phyloP scores from a whole-genome alignment of 2,888 invertebrate genomes.

The Drosophila silvestris region DNA sequence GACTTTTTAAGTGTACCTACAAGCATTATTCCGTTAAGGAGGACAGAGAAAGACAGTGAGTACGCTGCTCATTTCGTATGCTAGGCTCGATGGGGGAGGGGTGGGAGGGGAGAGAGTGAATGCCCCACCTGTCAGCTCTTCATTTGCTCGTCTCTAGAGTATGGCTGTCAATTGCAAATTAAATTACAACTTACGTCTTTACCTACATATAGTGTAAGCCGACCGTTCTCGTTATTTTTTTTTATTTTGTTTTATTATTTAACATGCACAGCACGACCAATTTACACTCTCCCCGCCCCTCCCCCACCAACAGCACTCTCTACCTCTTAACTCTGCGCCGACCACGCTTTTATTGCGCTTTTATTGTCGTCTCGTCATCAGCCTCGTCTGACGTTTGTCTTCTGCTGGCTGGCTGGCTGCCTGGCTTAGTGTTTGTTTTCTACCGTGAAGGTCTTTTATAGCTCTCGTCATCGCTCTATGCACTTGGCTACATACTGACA shows the following conservation, averaged over 20 bases:
- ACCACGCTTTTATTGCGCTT: constrained; percentile 43
- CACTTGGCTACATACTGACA: constrained; percentile 19
- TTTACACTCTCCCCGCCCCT: constrained; percentile 22
- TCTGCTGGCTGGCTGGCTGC: background rate
- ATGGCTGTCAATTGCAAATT: constrained; percentile 53
- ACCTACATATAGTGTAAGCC: constrained; percentile 20
- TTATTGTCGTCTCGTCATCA: constrained; percentile 56
- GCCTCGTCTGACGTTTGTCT: constrained; percentile 40
- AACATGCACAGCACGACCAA: constrained; percentile 70
- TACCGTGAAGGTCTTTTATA: constrained; percentile 71
- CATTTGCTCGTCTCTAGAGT: constrained; percentile 1
- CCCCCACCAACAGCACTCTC: background rate
- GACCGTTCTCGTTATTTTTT: constrained; percentile 39
- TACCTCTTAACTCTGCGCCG: background rate
- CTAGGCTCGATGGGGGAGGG: constrained; percentile 1
- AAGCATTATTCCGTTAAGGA: constrained; percentile 9
- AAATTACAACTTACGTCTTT: constrained; percentile 55
- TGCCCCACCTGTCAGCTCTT: constrained; percentile 1
- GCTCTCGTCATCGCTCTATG: constrained; percentile 53
- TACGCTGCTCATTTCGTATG: constrained; percentile 30
- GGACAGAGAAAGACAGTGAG: constrained; percentile 12
- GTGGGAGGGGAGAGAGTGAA: background rate
- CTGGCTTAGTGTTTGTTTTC: constrained; percentile 57
- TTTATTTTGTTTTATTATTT: constrained; percentile 45
- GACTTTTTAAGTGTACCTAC: constrained; percentile 1